Base-by-base conservation (phyloP, 2,888 invertebrate species). In the Latheticus oryzae region DNA sequence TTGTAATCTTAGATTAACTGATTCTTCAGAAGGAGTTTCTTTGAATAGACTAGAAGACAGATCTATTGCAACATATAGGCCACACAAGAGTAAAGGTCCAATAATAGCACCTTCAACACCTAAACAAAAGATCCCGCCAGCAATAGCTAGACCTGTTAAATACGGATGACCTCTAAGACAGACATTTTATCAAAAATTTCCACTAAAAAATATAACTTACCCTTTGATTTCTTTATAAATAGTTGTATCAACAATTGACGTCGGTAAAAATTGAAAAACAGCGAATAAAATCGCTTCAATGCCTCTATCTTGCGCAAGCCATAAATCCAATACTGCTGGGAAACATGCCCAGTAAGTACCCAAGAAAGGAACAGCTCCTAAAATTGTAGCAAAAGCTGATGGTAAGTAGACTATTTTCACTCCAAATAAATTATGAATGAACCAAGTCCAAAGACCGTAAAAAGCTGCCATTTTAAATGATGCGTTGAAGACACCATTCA, bases 371-470 rank as follows among this genome's bases (percentile, higher is more conserved):
- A 98, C 91, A 1, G 97, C 98, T 1, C 95, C 97, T 71, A 99
- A 83, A 48, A 97, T 83, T 1, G 95, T 92, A 0, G 97, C 98
- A 69, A 97, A 80, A 37, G 91, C 94, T 71, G 96, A 91, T 1
- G 98, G 97, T 63, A 98, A 84, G 78, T 97, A 98, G 21, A 98
- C 93, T 58, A 99, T 93, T 78, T 95, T 93, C 2, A 91, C 92
- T 53, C 93, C 93, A 76, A 98, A 97, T 5, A 98, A 81, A 64
- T 93, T 95, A 78, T 99, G 98, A 43, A 95, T 91, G 60, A 98
- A 86, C 95, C 97, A 99, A 0, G 98, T 98, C 88, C 97, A 99
- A 62, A 98, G 83, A 0, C 97, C 98, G 76, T 99, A 98, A 81
- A 99, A 99, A 0, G 92, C 83, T 0, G 96, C 93, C 87, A 98